Percentiles rank a stretch among this genome's conserved stretches.
Evolutionary conservation across 2,888 invertebrate species (phyloP).

Genomic region (Carterocephalus palaemon): DNA sequence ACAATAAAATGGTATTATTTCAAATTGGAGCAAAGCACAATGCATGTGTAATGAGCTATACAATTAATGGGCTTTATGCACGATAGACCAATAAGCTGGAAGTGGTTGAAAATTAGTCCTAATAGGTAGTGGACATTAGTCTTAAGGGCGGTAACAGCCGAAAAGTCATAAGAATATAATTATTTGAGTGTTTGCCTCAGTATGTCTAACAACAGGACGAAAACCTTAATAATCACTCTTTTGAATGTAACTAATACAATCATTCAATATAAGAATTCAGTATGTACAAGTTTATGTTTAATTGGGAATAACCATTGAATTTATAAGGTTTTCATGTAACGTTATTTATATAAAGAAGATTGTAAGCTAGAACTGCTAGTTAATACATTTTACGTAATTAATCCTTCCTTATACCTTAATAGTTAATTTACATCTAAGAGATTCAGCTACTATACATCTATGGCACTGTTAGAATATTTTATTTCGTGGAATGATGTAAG

Average conservation of each 20-base stretch:
- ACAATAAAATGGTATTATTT: slow-evolving; percentile 29
- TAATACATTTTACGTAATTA: slow-evolving; percentile 14
- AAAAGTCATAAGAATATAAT: too few relatives aligned
- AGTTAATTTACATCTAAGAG: slow-evolving; percentile 34
- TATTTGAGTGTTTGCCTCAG: too few relatives aligned
- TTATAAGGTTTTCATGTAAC: slow-evolving; percentile 8
- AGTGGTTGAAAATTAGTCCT: too few relatives aligned
- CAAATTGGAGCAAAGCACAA: slow-evolving; percentile 26
- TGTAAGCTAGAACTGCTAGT: not conserved
- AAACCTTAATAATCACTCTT: too few relatives aligned
- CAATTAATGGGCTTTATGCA: not conserved
- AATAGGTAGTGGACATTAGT: too few relatives aligned
- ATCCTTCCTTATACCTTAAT: slow-evolving; percentile 20
- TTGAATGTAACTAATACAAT: too few relatives aligned
- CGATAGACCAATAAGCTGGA: not conserved
- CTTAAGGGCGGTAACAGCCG: too few relatives aligned
- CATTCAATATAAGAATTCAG: too few relatives aligned
- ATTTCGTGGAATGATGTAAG: slow-evolving; percentile 39
- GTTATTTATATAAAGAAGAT: slow-evolving; percentile 5
- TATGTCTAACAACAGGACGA: too few relatives aligned
- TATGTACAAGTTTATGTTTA: too few relatives aligned
- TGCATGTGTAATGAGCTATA: slow-evolving; percentile 9
- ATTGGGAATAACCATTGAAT: too few relatives aligned
- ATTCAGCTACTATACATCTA: slow-evolving; percentile 44
- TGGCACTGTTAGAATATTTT: slow-evolving; percentile 45